Conservation (phyloP, 2,113 vertebrate genomes). For the Indri indri region DNA sequence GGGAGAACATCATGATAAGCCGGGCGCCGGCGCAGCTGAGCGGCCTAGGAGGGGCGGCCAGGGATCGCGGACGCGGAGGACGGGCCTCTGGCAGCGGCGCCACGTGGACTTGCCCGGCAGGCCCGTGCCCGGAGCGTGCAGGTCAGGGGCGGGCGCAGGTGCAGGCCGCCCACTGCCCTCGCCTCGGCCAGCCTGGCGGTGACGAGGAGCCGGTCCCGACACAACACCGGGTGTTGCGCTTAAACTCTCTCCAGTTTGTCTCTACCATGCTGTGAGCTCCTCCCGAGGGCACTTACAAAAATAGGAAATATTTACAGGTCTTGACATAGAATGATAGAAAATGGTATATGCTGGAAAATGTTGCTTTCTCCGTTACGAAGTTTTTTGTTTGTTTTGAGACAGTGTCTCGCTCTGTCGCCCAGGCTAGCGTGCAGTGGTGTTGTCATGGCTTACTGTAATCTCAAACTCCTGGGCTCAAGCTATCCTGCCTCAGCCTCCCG, state of each 20-base stretch:
- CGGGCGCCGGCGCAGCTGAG: fast-evolving
- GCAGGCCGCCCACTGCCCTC: neutral
- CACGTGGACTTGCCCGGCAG: neutral
- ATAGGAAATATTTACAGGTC: neutral
- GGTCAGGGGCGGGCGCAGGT: neutral
- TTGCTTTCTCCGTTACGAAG: neutral
- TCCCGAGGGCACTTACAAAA: neutral
- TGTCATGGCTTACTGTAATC: too few relatives aligned
- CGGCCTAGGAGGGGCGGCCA: fast-evolving
- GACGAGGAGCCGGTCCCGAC: neutral
- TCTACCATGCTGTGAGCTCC: neutral
- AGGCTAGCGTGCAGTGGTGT: too few relatives aligned
- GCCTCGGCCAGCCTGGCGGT: neutral
- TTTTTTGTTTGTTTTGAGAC: too few relatives aligned
- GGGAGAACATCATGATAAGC: neutral
- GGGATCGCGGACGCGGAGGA: too few relatives aligned
- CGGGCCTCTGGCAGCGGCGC: too few relatives aligned
- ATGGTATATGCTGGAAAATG: neutral
- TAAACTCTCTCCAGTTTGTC: neutral
- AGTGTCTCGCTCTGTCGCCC: too few relatives aligned
- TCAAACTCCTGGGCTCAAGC: too few relatives aligned
- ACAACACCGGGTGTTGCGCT: fast-evolving
- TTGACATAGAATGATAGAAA: neutral
- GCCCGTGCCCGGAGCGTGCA: neutral
- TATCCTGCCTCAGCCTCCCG: too few relatives aligned